phyloP scores from a whole-genome alignment of 2,113 vertebrate species.

The Brachionichthys hirsutus region DNA sequence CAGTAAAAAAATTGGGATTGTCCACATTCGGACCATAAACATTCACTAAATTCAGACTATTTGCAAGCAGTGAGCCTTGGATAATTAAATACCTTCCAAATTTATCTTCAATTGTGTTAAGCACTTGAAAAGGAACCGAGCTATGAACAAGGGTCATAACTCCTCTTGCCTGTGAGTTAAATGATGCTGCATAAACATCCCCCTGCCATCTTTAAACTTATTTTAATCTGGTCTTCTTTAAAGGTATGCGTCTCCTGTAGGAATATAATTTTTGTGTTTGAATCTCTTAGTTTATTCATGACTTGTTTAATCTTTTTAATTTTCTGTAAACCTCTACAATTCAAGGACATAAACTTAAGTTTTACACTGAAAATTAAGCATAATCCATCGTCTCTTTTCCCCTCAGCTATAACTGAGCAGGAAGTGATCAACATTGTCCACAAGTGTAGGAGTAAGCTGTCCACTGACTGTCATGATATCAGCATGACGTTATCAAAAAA shows the following conservation, averaged over 20 bases:
- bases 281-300: not conserved
- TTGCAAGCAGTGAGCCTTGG: not conserved
- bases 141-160: constrained; percentile 1
- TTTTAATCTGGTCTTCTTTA: not conserved
- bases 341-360: not conserved
- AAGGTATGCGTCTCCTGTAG: constrained; percentile 6
- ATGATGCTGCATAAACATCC: not conserved
- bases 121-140: not conserved
- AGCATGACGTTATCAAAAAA: no score
- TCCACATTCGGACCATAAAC: not conserved
- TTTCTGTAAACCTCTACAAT: not conserved
- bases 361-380: no score
- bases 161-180: not conserved
- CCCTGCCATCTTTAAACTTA: not conserved
- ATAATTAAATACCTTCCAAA: not conserved
- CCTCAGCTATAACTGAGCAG: no score
- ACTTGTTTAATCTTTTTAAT: no score
- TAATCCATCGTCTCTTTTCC: no score
- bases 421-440: no score
- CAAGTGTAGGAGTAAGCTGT: no score
- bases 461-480: no score
- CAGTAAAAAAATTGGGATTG: not conserved
- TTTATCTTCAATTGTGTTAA: constrained; percentile 6
- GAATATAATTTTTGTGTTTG: constrained; percentile 1
- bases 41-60: not conserved